Base-by-base conservation (phyloP, 2,797 vertebrate genomes). In the Chaetophractus vellerosus region DNA sequence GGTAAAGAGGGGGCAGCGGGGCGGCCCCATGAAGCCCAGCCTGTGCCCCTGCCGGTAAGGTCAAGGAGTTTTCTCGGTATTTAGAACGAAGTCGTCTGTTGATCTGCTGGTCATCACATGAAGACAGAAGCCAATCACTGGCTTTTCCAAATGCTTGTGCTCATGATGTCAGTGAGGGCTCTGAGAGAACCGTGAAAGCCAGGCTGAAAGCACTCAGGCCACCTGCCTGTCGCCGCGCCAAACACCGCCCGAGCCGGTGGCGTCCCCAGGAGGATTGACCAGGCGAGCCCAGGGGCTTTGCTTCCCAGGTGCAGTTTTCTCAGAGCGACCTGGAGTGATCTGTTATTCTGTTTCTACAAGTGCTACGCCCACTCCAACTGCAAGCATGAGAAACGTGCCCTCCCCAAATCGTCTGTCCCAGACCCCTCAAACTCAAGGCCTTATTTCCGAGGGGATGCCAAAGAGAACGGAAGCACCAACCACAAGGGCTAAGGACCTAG, bases 21-120 rank as follows among this genome's bases (percentile, higher is more conserved):
- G 63, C 2, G 2, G 78, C 71, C 59, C 41, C 52, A 19, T 80
- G 82, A 90, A 84, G 88, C 41, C 38, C 50, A 18, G 83, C n/a
- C 50, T 2, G 0, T 6, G 23, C 38, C 71, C 21, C 15, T 0
- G 66, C 38, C 72, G 45, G 0, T 52, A 9, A 55, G 80, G 69
- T 61, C n/a, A n/a, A n/a, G n/a, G n/a, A n/a, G n/a, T n/a, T n/a
- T n/a, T n/a, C n/a, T n/a, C n/a, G n/a, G n/a, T n/a, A n/a, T n/a
- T n/a, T n/a, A n/a, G 79, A 86, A 79, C 48, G 64, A 57, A 93
- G 85, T 75, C 80, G 36, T 74, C 75, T 28, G 31, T 28, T 71
- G 50, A 75, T 52, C 72, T 71, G 83, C 82, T 79, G 10, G 23
- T 52, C 48, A 63, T 85, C 80, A 85, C 68, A 81, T 59, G 55